Base-by-base conservation (phyloP, 2,888 invertebrate genomes). In the Drosophila conformis region DNA sequence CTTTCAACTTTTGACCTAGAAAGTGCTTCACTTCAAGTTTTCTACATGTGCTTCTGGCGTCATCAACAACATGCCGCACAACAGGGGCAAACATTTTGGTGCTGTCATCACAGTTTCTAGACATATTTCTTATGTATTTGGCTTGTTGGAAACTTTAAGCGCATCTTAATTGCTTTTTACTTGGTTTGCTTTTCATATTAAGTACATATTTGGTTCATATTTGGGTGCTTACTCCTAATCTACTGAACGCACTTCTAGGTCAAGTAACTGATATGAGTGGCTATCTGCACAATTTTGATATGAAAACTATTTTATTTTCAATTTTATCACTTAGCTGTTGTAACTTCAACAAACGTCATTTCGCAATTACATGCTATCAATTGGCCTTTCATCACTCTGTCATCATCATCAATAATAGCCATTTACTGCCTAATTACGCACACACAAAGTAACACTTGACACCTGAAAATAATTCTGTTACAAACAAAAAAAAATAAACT, bases 1-100 rank as follows among this genome's bases (percentile, higher is more conserved):
- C 73, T 86, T 80, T 86, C 80, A 86, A 86, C 86, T 87, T 86
- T 87, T 86, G 87, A 83, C 85, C 86, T 78, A 86, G 83, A 87
- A 86, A 86, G 82, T 76, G 78, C 48, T 83, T 83, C 68, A 83
- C 82, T 87, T 85, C 70, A 71, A 63, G 69, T 80, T 65, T 76
- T 71, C 69, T 61, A 63, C 59, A 59, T 69, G 66, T 52, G 56
- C 62, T 51, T 66, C 36, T 69, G 67, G 74, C 80, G 76, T 76
- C 78, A 68, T 74, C 77, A 53, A 11, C 58, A 76, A 56, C 48
- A 74, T 65, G 58, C 53, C 48, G 59, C 63, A 29, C 63, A 72
- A 64, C 70, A 64, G 66, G 40, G 11, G 61, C 76, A 80, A 72
- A 82, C 84, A 85, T 67, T 73, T 76, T 38, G 62, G 49, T 53